A percentile compares a stretch with the other conserved stretches of the same genome.
phyloP scores from a whole-genome alignment of 30 jellyfish, hydroid and myxozoan genomes.

The Aurelia aurita region DNA sequence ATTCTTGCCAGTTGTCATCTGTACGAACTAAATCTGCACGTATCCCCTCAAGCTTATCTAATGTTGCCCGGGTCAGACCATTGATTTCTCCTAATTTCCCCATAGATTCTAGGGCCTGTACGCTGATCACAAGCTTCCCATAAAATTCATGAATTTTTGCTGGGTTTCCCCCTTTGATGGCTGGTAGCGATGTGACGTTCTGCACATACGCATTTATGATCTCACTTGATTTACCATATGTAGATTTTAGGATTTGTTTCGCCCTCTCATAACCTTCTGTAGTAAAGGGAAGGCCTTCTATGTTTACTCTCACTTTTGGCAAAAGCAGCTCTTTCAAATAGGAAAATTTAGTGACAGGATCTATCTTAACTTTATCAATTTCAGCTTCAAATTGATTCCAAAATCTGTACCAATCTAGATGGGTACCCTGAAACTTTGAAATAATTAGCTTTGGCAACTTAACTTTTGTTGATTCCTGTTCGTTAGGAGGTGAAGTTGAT shows the following conservation, averaged over 20 bases:
- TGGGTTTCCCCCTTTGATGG: slow-evolving; percentile 46
- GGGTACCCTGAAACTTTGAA: slow-evolving; percentile 51
- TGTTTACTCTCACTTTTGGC: slow-evolving; percentile 31
- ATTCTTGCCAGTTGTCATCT: slow-evolving; percentile 80
- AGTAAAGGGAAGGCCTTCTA: slow-evolving; percentile 29
- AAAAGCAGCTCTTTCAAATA: slow-evolving; percentile 43
- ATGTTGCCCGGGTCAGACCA: slow-evolving; percentile 65
- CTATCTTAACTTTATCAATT: slow-evolving; percentile 46
- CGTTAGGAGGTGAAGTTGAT: background rate
- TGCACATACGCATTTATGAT: slow-evolving; percentile 74
- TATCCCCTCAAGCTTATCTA: slow-evolving; percentile 68
- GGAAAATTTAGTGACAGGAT: slow-evolving; percentile 44
- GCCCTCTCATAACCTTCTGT: slow-evolving; percentile 84
- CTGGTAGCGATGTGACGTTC: slow-evolving; percentile 60
- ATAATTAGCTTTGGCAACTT: slow-evolving; percentile 14
- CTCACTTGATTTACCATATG: slow-evolving; percentile 78
- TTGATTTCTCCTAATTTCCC: slow-evolving; percentile 69
- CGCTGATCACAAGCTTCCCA: slow-evolving; percentile 55
- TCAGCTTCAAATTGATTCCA: slow-evolving; percentile 55
- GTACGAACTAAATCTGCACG: slow-evolving; percentile 70
- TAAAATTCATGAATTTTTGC: slow-evolving; percentile 61
- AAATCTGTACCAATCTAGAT: slow-evolving; percentile 60
- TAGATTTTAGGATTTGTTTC: slow-evolving; percentile 55
- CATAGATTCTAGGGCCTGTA: slow-evolving; percentile 82
- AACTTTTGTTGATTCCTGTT: background rate